Evolutionary conservation across 2,113 vertebrate species (phyloP).

Genomic region (Cyanoramphus novaezelandiae): DNA sequence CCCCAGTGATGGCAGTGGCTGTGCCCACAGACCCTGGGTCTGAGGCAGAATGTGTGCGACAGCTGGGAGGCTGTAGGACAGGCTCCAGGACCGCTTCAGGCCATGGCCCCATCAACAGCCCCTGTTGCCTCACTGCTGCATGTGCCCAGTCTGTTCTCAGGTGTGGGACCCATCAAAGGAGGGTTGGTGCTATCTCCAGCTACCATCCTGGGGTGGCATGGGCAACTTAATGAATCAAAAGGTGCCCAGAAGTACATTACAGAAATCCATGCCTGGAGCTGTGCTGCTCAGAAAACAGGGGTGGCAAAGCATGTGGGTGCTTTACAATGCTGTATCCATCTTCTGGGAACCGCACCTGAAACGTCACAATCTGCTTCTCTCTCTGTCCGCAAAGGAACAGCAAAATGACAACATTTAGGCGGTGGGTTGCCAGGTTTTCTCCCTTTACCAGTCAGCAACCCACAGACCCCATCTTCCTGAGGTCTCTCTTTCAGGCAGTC

Average conservation of each 20-base stretch:
- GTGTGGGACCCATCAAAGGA: too few relatives aligned
- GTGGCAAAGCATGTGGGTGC: not conserved
- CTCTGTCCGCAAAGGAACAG: not conserved
- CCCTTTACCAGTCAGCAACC: not conserved
- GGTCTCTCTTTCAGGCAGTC: not conserved
- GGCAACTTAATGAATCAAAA: not conserved
- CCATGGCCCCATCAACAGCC: accelerated
- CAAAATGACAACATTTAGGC: accelerated
- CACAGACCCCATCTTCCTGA: not conserved
- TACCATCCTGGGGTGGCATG: accelerated
- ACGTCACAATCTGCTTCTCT: not conserved
- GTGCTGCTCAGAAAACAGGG: not conserved
- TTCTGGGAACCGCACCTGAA: not conserved
- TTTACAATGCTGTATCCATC: not conserved
- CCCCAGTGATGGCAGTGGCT: accelerated
- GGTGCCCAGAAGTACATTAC: not conserved
- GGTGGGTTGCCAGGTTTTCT: accelerated
- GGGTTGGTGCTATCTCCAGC: not conserved
- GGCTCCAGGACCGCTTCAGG: not conserved
- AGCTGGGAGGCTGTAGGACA: too few relatives aligned
- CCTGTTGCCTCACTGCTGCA: too few relatives aligned
- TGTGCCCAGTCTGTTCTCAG: accelerated
- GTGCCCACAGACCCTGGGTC: too few relatives aligned
- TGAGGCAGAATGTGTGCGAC: accelerated
- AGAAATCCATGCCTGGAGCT: accelerated